Evolutionary conservation across 1,140 invertebrate species (phyloP).

Genomic region (Cyclargus thomasi): DNA sequence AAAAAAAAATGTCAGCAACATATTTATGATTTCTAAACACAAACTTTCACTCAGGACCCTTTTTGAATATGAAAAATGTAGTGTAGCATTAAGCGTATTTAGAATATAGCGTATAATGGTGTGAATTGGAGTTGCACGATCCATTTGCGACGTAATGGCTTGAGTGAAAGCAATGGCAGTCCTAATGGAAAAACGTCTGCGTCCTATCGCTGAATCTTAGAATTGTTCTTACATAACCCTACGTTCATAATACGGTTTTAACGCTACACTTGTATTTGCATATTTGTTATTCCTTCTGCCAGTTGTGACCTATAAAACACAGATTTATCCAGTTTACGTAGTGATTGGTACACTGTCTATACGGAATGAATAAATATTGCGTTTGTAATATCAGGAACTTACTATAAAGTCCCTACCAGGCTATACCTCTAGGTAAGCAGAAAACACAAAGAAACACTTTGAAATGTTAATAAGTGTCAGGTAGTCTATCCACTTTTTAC

Average conservation of each 20-base stretch:
- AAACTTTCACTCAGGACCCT: background rate
- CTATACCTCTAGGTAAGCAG: too few relatives aligned
- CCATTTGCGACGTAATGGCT: constrained; percentile 44
- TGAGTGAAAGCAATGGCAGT: constrained; percentile 40
- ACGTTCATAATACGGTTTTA: background rate
- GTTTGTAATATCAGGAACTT: too few relatives aligned
- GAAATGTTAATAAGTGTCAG: too few relatives aligned
- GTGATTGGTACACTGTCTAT: background rate
- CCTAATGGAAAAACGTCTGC: constrained; percentile 30
- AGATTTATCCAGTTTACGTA: background rate
- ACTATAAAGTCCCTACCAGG: too few relatives aligned
- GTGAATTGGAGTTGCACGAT: constrained; percentile 25
- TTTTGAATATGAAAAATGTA: constrained; percentile 11
- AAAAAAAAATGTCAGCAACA: background rate
- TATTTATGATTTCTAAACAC: background rate
- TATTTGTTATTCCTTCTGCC: background rate
- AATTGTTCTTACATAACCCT: constrained; percentile 13
- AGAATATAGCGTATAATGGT: constrained; percentile 13
- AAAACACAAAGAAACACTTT: too few relatives aligned
- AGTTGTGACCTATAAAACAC: background rate
- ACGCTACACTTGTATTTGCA: background rate
- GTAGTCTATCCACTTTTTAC: too few relatives aligned
- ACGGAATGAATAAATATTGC: too few relatives aligned
- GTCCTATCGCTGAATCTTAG: constrained; percentile 23
- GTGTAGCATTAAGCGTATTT: constrained; percentile 3